These are phyloP conservation scores for Physeter macrocephalus DNA, from an alignment of 2,113 vertebrate species.

Conservation along the genomic window DNA sequence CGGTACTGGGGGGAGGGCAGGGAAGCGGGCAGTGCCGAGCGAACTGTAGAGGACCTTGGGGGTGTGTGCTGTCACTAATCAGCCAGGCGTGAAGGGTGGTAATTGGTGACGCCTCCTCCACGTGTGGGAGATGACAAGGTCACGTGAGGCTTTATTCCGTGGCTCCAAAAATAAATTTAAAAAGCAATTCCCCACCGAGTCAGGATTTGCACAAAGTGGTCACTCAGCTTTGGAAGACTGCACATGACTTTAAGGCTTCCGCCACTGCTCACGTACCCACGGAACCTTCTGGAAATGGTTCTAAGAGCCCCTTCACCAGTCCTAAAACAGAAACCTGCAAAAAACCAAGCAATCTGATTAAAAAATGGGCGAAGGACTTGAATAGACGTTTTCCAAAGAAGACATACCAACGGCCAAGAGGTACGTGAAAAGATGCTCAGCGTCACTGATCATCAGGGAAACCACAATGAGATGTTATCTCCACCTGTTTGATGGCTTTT, in stretches of 20 bases:
- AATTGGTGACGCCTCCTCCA: neutral
- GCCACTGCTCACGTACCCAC: accelerated
- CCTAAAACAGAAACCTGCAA: too few relatives aligned
- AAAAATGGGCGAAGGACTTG: neutral
- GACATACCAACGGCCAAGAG: neutral
- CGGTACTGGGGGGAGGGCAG: accelerated
- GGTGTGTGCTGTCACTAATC: too few relatives aligned
- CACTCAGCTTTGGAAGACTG: neutral
- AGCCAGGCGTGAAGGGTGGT: accelerated
- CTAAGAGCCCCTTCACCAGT: neutral
- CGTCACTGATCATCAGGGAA: too few relatives aligned
- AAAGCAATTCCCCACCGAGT: neutral
- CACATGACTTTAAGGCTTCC: accelerated
- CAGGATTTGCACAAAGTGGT: too few relatives aligned
- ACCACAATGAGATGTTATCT: too few relatives aligned
- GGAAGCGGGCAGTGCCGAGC: too few relatives aligned
- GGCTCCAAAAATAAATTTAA: neutral
- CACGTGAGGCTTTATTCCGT: accelerated
- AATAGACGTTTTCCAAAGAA: neutral
- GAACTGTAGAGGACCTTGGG: neutral
- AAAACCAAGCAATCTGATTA: neutral
- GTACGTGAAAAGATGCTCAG: neutral
- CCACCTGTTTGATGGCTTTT: too few relatives aligned
- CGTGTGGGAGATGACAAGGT: neutral
- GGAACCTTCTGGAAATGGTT: neutral